A percentile compares a stretch with the other conserved stretches of the same genome.
Conservation (phyloP, 2,888 invertebrate genomes). For the Gryllus longicercus region DNA sequence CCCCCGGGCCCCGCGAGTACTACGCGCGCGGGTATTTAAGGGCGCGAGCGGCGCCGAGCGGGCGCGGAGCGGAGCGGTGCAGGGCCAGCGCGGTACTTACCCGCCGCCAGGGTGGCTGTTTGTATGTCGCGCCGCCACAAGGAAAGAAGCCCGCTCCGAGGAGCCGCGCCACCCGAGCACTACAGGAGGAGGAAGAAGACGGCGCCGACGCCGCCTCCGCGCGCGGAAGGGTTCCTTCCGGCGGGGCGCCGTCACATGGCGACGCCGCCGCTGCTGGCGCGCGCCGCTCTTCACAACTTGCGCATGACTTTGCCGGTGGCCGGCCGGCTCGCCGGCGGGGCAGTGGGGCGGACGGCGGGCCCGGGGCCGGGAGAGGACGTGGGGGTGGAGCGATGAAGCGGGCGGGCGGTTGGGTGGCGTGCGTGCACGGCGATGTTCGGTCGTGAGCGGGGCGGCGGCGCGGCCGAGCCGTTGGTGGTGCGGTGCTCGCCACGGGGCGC, state of each 20-base stretch:
- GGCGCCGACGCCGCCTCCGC: not conserved
- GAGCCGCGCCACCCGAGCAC: not conserved
- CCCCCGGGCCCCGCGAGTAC: not conserved
- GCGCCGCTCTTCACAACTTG: slow-evolving; percentile 1
- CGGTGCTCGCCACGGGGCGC: slow-evolving; percentile 17
- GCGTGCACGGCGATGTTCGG: not conserved
- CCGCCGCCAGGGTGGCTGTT: slow-evolving; percentile 7
- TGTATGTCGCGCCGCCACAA: slow-evolving; percentile 2
- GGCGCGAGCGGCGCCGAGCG: not conserved
- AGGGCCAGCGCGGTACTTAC: not conserved
- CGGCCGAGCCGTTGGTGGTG: not conserved
- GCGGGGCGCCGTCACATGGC: not conserved
- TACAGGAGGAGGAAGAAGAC: too few species aligned
- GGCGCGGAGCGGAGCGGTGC: not conserved
- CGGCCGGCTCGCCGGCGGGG: not conserved
- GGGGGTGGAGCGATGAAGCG: not conserved
- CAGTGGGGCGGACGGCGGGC: not conserved
- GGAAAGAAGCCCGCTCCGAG: not conserved
- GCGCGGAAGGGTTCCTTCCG: not conserved
- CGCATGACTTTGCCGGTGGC: not conserved
- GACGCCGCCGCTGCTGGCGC: not conserved
- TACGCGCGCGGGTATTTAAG: not conserved
- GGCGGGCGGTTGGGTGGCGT: not conserved
- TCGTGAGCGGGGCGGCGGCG: not conserved
- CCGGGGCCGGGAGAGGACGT: not conserved